Percentiles rank a stretch among this genome's conserved stretches.
These are phyloP conservation scores for Drosophila anceps DNA, from an alignment of 2,888 invertebrate genomes.

Conservation along the genomic window DNA sequence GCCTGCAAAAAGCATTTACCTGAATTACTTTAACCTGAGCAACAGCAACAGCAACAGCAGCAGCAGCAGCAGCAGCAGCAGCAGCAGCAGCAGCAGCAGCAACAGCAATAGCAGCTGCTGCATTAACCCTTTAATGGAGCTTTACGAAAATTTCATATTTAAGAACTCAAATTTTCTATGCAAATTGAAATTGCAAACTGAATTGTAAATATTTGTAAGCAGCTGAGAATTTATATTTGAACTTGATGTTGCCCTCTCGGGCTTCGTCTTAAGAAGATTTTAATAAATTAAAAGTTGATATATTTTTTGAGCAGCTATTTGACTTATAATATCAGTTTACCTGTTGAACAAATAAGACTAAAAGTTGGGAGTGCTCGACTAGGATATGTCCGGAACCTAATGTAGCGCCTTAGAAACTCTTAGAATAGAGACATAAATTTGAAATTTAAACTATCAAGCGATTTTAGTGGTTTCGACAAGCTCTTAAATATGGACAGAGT, in stretches of 20 bases:
- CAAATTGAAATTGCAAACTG: slow-evolving; percentile 41
- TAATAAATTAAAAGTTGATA: background rate
- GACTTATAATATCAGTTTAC: background rate
- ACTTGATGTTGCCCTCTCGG: background rate
- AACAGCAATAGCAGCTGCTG: slow-evolving; percentile 17
- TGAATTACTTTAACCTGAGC: slow-evolving; percentile 53
- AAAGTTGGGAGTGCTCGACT: background rate
- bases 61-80: slow-evolving; percentile 20
- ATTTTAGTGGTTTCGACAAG: too few relatives aligned
- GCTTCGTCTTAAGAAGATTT: background rate
- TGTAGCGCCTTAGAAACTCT: too few relatives aligned
- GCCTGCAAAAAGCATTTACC: slow-evolving; percentile 39
- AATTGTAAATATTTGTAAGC: slow-evolving; percentile 9
- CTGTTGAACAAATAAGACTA: background rate
- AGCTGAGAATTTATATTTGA: background rate
- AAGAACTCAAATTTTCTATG: slow-evolving; percentile 33
- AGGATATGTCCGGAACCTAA: background rate
- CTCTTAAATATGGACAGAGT: too few relatives aligned
- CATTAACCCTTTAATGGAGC: slow-evolving; percentile 50
- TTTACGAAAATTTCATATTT: slow-evolving; percentile 35
- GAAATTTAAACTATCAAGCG: too few relatives aligned
- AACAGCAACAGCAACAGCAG: slow-evolving; percentile 22
- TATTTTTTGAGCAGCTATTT: too few relatives aligned
- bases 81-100: slow-evolving; percentile 22
- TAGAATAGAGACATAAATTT: too few relatives aligned